Conservation (phyloP, 2,113 vertebrate species). For the Riparia riparia region DNA sequence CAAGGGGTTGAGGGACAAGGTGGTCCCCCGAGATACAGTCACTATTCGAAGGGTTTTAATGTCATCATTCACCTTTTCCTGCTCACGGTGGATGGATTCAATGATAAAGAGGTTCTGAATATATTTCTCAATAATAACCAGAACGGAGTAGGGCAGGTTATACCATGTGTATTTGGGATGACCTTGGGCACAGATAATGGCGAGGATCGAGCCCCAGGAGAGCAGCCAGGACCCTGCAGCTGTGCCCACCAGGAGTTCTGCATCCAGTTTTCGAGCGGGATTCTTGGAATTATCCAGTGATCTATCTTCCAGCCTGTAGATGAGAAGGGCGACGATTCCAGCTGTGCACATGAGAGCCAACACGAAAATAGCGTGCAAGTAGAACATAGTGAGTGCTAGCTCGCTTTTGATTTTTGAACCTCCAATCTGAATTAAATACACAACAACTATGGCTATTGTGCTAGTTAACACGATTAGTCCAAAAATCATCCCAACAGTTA, state of each 20-base stretch:
- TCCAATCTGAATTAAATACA: slow-evolving; percentile 90
- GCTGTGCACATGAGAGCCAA: slow-evolving; percentile 87
- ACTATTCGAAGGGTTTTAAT: slow-evolving; percentile 79
- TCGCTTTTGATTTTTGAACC: slow-evolving; percentile 80
- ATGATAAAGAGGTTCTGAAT: slow-evolving; percentile 95
- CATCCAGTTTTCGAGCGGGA: slow-evolving; percentile 89
- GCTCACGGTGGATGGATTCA: slow-evolving; percentile 88
- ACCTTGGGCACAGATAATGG: slow-evolving; percentile 77
- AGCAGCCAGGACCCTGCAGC: slow-evolving; percentile 94
- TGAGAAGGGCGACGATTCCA: slow-evolving; percentile 80
- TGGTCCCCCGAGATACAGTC: slow-evolving; percentile 76
- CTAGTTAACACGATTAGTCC: slow-evolving; percentile 85
- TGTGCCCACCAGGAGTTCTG: slow-evolving; percentile 87
- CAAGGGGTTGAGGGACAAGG: slow-evolving; percentile 60
- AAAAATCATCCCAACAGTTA: slow-evolving; percentile 81
- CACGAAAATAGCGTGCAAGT: slow-evolving; percentile 84
- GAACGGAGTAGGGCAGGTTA: slow-evolving; percentile 86
- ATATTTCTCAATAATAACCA: slow-evolving; percentile 91
- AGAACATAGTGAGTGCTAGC: slow-evolving; percentile 90
- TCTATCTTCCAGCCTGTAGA: slow-evolving; percentile 83
- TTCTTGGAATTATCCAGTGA: slow-evolving; percentile 86
- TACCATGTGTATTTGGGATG: slow-evolving; percentile 87
- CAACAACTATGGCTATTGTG: slow-evolving; percentile 88
- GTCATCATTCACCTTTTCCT: slow-evolving; percentile 68
- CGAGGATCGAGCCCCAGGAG: slow-evolving; percentile 94